Evolutionary conservation across 2,113 vertebrate genomes (phyloP).

Genomic region (Semnornis frantzii): DNA sequence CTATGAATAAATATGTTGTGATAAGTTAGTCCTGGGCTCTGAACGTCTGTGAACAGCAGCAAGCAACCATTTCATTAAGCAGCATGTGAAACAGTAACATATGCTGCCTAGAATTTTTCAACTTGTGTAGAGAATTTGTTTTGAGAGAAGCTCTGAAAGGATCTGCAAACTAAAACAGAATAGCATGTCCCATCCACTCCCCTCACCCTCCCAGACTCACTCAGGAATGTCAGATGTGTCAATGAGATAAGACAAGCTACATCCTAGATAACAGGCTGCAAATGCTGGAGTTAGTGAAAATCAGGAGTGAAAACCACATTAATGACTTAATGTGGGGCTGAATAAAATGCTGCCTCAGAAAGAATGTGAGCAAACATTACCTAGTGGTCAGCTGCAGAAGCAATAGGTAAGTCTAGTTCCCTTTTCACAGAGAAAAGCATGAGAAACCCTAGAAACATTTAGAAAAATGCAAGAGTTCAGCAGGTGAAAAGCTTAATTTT

Average conservation of each 20-base stretch:
- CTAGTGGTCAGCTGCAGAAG: not conserved
- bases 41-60: constrained; percentile 19
- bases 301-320: not conserved
- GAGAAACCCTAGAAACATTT: not conserved
- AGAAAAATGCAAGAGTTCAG: not conserved
- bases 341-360: not conserved
- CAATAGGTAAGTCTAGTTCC: not conserved
- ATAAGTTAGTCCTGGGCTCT: not conserved
- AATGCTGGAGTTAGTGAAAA: not conserved
- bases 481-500: not conserved
- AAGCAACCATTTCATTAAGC: not conserved
- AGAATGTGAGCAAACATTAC: not conserved
- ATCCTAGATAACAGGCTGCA: not conserved
- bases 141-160: not conserved
- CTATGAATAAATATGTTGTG: not conserved
- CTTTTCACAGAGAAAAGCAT: not conserved
- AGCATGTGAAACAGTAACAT: not conserved
- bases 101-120: not conserved
- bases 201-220: too few species aligned
- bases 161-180: not conserved
- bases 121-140: not conserved
- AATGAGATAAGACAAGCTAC: not conserved
- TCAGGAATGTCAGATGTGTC: not conserved
- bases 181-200: not conserved
- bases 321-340: not conserved